Percentiles rank a stretch among this genome's conserved stretches.
Conservation (phyloP, 2,888 invertebrate species). For the Schizaphis graminum region DNA sequence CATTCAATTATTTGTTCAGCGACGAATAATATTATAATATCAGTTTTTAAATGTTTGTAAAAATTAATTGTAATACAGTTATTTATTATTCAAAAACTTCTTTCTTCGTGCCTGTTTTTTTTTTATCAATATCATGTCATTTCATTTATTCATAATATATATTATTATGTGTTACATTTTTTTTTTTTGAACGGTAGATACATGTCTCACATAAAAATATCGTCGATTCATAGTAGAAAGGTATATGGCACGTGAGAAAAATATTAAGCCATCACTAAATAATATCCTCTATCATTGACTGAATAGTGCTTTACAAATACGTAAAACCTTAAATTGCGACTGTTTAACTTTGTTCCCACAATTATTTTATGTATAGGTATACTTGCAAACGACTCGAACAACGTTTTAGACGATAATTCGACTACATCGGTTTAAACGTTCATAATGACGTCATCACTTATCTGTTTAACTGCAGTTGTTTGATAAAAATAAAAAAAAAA, state of each 20-base stretch:
- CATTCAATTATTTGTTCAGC: neutral
- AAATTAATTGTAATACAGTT: neutral
- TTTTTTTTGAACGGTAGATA: neutral
- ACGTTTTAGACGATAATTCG: neutral
- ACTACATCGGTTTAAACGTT: neutral
- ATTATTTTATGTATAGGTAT: neutral
- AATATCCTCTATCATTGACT: neutral
- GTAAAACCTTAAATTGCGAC: neutral
- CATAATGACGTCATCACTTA: neutral
- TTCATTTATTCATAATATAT: neutral
- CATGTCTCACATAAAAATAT: neutral
- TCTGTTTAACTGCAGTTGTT: neutral
- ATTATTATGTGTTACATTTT: neutral
- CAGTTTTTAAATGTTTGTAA: neutral
- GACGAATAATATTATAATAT: neutral
- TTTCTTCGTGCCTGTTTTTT: neutral
- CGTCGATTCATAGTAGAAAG: neutral
- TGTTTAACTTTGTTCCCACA: slow-evolving; percentile 16
- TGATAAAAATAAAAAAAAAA: neutral
- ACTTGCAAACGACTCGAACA: neutral
- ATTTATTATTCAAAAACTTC: neutral
- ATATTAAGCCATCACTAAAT: neutral
- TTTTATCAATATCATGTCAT: neutral
- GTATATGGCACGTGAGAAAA: slow-evolving; percentile 37
- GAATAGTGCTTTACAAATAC: neutral